These are phyloP conservation scores for Onthophagus taurus DNA, from an alignment of 1,140 invertebrate genomes.

Conservation along the genomic window DNA sequence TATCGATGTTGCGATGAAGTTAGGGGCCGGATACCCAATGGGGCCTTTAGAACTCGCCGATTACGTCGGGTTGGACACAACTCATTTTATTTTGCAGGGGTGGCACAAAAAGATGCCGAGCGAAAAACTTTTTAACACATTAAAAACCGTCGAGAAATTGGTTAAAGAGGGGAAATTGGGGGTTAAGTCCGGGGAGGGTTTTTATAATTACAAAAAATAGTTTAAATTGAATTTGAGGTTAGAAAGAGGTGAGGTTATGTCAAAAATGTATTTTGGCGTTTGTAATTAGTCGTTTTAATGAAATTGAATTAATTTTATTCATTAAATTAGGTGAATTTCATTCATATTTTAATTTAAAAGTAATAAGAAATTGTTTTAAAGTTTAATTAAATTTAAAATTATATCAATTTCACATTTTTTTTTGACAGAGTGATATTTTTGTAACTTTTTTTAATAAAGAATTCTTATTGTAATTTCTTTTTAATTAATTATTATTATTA, in stretches of 20 bases:
- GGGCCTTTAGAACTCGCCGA: constrained; percentile 72
- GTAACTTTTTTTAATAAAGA: too few relatives aligned
- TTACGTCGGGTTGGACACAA: constrained; percentile 68
- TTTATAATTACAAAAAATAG: constrained; percentile 65
- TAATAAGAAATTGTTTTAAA: neutral
- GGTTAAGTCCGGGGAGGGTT: constrained; percentile 73
- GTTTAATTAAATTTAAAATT: neutral
- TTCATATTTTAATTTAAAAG: neutral
- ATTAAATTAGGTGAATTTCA: neutral
- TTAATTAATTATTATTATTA: too few relatives aligned
- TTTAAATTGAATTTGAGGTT: neutral
- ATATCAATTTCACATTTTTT: neutral
- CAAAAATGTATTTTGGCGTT: neutral
- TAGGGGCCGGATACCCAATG: constrained; percentile 75
- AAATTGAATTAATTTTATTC: neutral
- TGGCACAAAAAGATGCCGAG: constrained; percentile 70
- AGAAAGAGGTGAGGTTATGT: too few relatives aligned
- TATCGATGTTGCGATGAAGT: constrained; percentile 74
- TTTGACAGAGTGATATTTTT: neutral
- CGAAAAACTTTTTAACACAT: constrained; percentile 59
- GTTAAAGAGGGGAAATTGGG: constrained; percentile 73
- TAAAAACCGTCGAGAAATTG: constrained; percentile 55
- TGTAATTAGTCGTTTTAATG: neutral
- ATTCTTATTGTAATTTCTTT: too few relatives aligned
- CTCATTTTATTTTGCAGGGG: constrained; percentile 50